Evolutionary conservation across 92 coral and sea anemone genomes (phyloP), one percentile per base, ranked within the genome.

Genomic region (Virgularia gustaviana): DNA sequence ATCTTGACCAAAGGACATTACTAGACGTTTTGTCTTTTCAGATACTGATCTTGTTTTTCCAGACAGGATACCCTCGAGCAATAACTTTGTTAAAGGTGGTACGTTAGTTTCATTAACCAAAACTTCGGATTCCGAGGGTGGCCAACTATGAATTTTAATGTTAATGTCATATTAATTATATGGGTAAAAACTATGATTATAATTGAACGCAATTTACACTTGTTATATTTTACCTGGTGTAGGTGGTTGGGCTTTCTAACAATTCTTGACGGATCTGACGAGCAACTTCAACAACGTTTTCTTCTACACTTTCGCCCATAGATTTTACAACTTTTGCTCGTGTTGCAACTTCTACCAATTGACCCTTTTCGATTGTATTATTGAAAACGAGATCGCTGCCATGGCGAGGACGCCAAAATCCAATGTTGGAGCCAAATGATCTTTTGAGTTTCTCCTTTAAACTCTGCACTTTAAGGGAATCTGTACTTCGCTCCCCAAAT

Each of bases 311-410:
- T 15, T 66, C 57, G 38, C 58, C 29, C 22, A 18, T 47, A 9
- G 19, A 31, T 9, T 66, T 41, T 18, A 41, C 55, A 30, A 66
- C 15, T 29, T 44, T 44, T 66, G 73, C 73, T 23, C 57, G 43
- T 33, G 47, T 58, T 25, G 57, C n/a, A 56, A 66, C 35, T 30
- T 66, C 56, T 36, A 66, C 57, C 52, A 66, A 66, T 58, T 66
- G 32, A 12, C 73, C 73, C 57, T 66, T 66, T 23, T 66, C 73
- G 23, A 66, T 27, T 19, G 27, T 47, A 58, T 66, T 30, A 43
- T 66, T 66, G 53, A 66, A 66, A 24, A 66, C 8, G 25, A 37
- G 30, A 32, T 66, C 73, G 73, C 73, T 66, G 47, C 73, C 73
- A 29, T 66, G 35, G 32, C 56, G 29, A 25, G 73, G 73, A 66